Conservation (phyloP, 92 coral and sea anemone species). For the Palythoa grandis region DNA sequence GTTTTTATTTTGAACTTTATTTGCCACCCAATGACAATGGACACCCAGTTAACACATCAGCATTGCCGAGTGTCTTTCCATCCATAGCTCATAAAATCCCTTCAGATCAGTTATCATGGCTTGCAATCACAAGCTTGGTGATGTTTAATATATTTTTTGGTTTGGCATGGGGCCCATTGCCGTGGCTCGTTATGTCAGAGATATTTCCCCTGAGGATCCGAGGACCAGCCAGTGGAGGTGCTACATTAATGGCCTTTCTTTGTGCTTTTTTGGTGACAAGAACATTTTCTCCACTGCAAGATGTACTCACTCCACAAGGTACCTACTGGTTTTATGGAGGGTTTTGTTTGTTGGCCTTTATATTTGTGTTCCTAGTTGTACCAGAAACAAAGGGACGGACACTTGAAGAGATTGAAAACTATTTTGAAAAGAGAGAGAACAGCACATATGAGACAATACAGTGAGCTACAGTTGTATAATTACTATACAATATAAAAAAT, state of each 20-base stretch:
- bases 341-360: constrained; percentile 57
- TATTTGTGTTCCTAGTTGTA: constrained; percentile 64
- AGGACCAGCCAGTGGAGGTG: constrained; percentile 76
- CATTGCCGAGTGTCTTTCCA: constrained; percentile 25
- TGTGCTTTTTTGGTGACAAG: constrained; percentile 71
- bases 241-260: constrained; percentile 68
- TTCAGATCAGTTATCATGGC: constrained; percentile 57
- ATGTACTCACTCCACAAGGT: constrained; percentile 69
- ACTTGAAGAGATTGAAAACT: constrained; percentile 80
- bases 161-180: constrained; percentile 90
- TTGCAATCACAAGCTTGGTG: constrained; percentile 63
- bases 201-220: constrained; percentile 81
- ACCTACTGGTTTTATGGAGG: constrained; percentile 84
- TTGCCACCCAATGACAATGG: not conserved
- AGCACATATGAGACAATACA: constrained; percentile 6
- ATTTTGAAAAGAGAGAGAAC: constrained; percentile 52
- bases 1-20: constrained; percentile 67
- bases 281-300: constrained; percentile 60
- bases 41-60: constrained; percentile 26
- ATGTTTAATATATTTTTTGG: constrained; percentile 66
- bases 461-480: not conserved
- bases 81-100: constrained; percentile 30
- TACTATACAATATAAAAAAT: too few relatives aligned
- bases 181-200: constrained; percentile 91
- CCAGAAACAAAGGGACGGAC: constrained; percentile 92